Base-by-base conservation (phyloP, 2,113 vertebrate genomes). In the Cacatua alba region DNA sequence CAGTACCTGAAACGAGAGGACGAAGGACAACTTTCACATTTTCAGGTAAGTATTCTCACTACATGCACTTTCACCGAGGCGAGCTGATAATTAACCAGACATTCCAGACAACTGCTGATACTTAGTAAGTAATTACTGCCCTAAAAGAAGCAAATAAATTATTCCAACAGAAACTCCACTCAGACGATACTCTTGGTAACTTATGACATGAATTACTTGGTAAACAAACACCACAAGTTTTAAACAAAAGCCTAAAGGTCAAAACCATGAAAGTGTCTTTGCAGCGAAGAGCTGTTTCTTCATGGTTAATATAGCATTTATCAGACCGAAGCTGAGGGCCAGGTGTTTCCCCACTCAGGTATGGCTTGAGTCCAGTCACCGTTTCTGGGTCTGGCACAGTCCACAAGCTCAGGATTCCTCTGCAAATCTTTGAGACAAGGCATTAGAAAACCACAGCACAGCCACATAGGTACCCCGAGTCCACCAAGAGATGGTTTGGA, bases 1-100 rank as follows among this genome's bases (percentile, higher is more conserved):
- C 91, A 92, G 93, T 37, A 97, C 92, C 98, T 98, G 94, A 57
- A 95, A 95, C 0, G 2, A 90, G 52, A 79, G 71, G 60, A 93
- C 77, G 86, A 94, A 41, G 13, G 91, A 41, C 52, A 72, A 88
- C 70, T 94, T 84, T 94, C 41, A 79, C 11, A 21, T 82, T 87
- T 84, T 82, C 65, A 64, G 80, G 78, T 41, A 59, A 48, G 48
- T 65, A 59, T 96, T 90, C 92, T 81, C 49, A 80, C 37, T 41
- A 39, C 0, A 1, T 48, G 60, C 41, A 2, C 95, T 92, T 90
- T 70, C 71, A 28, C 74, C 29, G 16, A 79, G 67, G 67, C 0
- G 5, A 94, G 91, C 81, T 92, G 91, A 95, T 95, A 87, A 95
- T 96, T 96, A 96, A 97, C 95, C 17, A 84, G 72, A 16, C 41